Evolutionary conservation across 2,113 vertebrate species (phyloP).

Genomic region (Cyprinodon tularosa): DNA sequence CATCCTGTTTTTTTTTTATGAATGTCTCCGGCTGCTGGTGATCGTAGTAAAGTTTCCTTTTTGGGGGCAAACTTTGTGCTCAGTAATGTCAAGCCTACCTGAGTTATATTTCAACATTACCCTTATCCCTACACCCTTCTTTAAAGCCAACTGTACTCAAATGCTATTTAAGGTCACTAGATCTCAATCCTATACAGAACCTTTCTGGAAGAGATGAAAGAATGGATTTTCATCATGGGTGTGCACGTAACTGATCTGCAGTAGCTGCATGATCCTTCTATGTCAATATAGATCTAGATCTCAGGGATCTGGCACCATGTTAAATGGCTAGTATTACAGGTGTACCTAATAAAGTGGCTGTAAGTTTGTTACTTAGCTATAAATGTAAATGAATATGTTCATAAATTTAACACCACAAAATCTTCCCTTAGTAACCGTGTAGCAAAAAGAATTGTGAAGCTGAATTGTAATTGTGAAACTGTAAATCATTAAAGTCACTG

Average conservation of each 20-base stretch:
- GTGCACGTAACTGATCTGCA: background rate
- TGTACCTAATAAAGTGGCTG: background rate
- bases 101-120: background rate
- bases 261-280: background rate
- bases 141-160: background rate
- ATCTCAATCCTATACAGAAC: background rate
- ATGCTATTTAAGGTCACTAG: background rate
- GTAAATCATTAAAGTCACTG: conserved; percentile 35
- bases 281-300: background rate
- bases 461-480: conserved; percentile 21
- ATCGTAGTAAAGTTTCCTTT: background rate
- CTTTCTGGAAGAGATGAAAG: no score
- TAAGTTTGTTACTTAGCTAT: conserved; percentile 9
- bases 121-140: background rate
- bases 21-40: background rate
- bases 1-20: background rate
- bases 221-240: background rate
- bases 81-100: background rate
- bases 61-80: background rate
- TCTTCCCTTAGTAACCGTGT: background rate
- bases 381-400: background rate
- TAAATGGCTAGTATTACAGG: background rate
- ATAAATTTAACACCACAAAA: background rate
- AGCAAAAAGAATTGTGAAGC: conserved; percentile 39
- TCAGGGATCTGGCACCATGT: background rate